Percentiles rank a stretch among this genome's conserved stretches.
Conservation (phyloP, 2,888 invertebrate genomes). For the Neoascia interrupta region DNA sequence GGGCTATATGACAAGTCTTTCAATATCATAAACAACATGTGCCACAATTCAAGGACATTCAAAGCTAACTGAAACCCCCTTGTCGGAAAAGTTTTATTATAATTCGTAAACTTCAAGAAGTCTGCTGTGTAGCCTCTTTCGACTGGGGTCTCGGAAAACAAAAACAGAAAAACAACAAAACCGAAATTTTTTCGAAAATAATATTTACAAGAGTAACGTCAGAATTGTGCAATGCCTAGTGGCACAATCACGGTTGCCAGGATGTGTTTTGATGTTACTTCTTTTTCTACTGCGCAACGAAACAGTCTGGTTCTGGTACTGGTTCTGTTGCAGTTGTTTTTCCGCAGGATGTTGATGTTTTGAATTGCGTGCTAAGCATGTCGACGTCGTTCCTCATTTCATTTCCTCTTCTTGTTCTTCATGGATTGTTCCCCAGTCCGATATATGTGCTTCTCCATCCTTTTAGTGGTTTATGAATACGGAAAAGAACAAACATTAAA, state of each 20-base stretch:
- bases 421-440: background rate
- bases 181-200: constrained; percentile 32
- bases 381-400: constrained; percentile 25
- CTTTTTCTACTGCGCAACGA: too few species aligned
- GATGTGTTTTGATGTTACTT: background rate
- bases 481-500: constrained; percentile 26
- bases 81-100: background rate
- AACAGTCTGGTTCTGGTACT: too few species aligned
- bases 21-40: constrained; percentile 21
- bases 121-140: too few species aligned
- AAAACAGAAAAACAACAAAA: constrained; percentile 5
- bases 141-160: too few species aligned
- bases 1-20: constrained; percentile 1
- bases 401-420: constrained; percentile 4
- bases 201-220: constrained; percentile 39
- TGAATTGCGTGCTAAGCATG: constrained; percentile 57
- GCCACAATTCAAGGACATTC: constrained; percentile 50
- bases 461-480: too few species aligned
- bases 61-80: constrained; percentile 17
- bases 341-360: constrained; percentile 55
- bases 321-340: constrained; percentile 33
- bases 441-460: background rate
- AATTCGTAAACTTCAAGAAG: too few species aligned
- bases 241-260: constrained; percentile 12
- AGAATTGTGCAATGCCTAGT: constrained; percentile 22